Evolutionary conservation across 2,888 invertebrate species (phyloP), one percentile per base, ranked within the genome.

Genomic region (Atherix ibis): DNA sequence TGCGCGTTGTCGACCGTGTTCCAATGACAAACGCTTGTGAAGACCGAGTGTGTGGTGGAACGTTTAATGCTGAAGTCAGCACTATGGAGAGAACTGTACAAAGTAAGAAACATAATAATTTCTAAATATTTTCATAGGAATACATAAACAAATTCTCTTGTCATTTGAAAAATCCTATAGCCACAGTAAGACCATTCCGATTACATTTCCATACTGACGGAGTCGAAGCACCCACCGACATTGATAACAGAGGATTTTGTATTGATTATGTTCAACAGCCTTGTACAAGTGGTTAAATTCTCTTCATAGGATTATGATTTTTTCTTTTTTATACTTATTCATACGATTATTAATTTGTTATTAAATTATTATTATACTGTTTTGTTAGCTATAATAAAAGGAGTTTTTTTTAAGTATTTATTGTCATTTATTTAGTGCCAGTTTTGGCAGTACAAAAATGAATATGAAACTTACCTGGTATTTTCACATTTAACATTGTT

Each of bases 201-300:
- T 52, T 87, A 2, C 71, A 73, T 52, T 82, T 80, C 44, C 85
- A 85, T 46, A 72, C 82, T 0, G 83, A 87, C 55, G 73, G 71
- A 38, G 66, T 73, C 0, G 84, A 87, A 51, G 75, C 77, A 0
- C 84, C 82, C 0, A 67, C 68, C 4, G 83, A 85, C 47, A 58
- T 73, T 1, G 77, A 71, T 28, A 84, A 85, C 53, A 66, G 77
- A 46, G 85, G 85, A 2, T 85, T 84, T 50, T 85, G 85, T 44
- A 59, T 85, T 5, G 82, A 83, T 54, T 85, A 79, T 48, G 70
- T 85, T 4, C 85, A 85, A 50, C 85, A 84, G 48, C 85, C 85
- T 0, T 85, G 85, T 51, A 81, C 81, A 8, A 81, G 76, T 48
- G 58, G 39, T n/a, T 39, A 18, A 40, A 27, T 16, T 14, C 5